These are phyloP conservation scores for Euthynnus affinis DNA, from an alignment of 2,797 vertebrate genomes.

Conservation along the genomic window DNA sequence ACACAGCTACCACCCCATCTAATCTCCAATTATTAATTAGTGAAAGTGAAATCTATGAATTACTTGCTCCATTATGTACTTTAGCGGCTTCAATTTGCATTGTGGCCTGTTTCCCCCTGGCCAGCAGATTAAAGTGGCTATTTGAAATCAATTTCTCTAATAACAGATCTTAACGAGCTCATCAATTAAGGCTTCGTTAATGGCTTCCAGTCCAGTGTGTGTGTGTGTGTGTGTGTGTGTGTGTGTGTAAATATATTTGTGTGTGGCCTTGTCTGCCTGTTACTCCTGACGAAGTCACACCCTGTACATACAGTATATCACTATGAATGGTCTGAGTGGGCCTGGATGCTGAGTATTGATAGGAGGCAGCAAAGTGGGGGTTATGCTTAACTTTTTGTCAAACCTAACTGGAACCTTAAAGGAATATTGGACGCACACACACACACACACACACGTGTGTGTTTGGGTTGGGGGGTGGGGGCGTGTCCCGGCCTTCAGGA, in stretches of 20 bases:
- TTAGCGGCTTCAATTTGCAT: constrained; percentile 91
- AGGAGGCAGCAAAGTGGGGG: constrained; percentile 30
- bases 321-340: constrained; percentile 54
- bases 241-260: constrained; percentile 37
- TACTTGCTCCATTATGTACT: constrained; percentile 99
- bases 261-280: constrained; percentile 49
- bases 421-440: constrained; percentile 38
- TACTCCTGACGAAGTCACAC: constrained; percentile 64
- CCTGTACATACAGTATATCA: constrained; percentile 55
- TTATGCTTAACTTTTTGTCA: constrained; percentile 54
- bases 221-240: constrained; percentile 40
- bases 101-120: constrained; percentile 86
- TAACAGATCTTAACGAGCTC: constrained; percentile 99
- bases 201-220: constrained; percentile 86
- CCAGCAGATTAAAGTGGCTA: constrained; percentile 98
- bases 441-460: background rate
- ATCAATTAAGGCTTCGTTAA: constrained; percentile 99
- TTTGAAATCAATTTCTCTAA: constrained; percentile 99
- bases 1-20: constrained; percentile 47
- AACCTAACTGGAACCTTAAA: constrained; percentile 52
- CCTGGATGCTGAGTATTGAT: constrained; percentile 50
- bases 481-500: constrained; percentile 61
- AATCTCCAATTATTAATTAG: constrained; percentile 96
- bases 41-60: constrained; percentile 96
- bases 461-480: constrained; percentile 49